Evolutionary conservation across 2,797 vertebrate genomes (phyloP), one percentile per base, ranked within the genome.

Genomic region (Chrysolophus pictus): DNA sequence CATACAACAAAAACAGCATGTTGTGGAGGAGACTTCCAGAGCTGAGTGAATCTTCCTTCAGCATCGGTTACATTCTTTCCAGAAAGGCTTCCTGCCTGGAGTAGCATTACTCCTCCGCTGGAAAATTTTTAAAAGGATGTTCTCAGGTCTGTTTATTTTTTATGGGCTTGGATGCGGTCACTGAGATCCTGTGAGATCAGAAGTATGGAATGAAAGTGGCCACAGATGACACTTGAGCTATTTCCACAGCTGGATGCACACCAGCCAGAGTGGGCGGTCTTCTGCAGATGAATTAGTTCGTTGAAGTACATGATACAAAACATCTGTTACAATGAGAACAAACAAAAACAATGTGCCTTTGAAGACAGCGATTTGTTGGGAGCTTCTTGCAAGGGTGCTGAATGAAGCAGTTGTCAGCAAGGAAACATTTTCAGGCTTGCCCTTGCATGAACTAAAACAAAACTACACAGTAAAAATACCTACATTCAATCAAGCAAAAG

Each of bases 181-280:
- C 93, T 93, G 94, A 97, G 95, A 96, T 96, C 95, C 62, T 88
- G 94, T 97, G 97, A 97, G 95, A 95, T 97, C 97, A 97, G 94
- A 92, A 90, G 97, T 96, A 97, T 87, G 97, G 97, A 97, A 98
- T 95, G 96, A 93, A 91, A 93, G 86, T 94, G 94, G 93, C 97
- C 95, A 49, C 96, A 96, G 96, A 97, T 94, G 96, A 97, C 96
- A 96, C 77, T 88, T 94, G 93, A 96, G 87, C 95, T 97, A 93
- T 98, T 97, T 97, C 97, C 97, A 97, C 97, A 98, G 98, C 97
- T 98, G 97, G 97, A 94, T 96, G 95, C 87, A 80, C 93, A 97
- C 78, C 91, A 96, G 96, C 96, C 95, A 94, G 96, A 97, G 96
- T 86, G 93, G 96, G 96, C 87, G 28, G 97, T 92, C 93, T 95